phyloP scores from a whole-genome alignment of 2,888 invertebrate genomes.

The Tetanocera ferruginea region DNA sequence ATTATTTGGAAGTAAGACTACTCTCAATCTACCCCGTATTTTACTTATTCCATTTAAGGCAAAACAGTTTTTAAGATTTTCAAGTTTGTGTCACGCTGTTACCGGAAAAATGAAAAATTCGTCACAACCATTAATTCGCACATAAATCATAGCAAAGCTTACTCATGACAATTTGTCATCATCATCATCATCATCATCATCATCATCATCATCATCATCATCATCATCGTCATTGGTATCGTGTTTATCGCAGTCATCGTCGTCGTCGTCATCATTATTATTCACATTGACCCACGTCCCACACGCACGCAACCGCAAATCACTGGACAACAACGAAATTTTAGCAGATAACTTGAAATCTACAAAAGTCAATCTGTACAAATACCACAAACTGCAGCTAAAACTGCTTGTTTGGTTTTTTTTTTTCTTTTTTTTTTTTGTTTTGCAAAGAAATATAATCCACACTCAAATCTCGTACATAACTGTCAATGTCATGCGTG shows the following conservation, averaged over 20 bases:
- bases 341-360: background rate
- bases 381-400: constrained; percentile 19
- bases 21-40: background rate
- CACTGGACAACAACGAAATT: background rate
- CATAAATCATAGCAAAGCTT: constrained; percentile 11
- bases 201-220: background rate
- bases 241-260: background rate
- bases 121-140: background rate
- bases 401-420: background rate
- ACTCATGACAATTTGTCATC: constrained; percentile 33
- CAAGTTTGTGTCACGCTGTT: constrained; percentile 3
- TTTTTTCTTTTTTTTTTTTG: background rate
- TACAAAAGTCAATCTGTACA: constrained; percentile 18
- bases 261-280: background rate
- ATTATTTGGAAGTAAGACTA: background rate
- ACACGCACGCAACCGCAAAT: constrained; percentile 21
- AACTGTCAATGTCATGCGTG: constrained; percentile 36
- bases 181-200: constrained; percentile 2
- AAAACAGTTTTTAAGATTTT: background rate
- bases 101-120: background rate
- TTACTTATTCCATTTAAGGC: background rate
- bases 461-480: constrained; percentile 21
- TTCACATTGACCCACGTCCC: constrained; percentile 23
- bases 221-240: background rate
- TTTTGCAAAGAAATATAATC: constrained; percentile 9